Conservation (phyloP, 2,113 vertebrate species). For the Brachypteracias leptosomus region DNA sequence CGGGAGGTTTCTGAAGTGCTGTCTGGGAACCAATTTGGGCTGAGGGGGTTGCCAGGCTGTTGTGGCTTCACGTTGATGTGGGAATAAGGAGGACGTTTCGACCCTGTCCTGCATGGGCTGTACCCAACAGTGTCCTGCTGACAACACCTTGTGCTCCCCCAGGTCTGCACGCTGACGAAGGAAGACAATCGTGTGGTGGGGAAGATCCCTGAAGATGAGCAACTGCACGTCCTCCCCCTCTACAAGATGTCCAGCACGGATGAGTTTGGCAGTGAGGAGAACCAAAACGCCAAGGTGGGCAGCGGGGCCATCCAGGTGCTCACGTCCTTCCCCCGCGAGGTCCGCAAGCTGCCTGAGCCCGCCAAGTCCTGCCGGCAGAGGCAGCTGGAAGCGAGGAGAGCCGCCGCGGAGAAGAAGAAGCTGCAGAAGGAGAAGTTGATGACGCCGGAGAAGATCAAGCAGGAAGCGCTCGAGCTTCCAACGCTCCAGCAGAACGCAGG, state of each 20-base stretch:
- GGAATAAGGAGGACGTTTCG: not conserved
- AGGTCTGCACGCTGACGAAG: slow-evolving; percentile 98
- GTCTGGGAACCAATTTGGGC: fast-evolving
- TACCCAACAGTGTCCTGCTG: not conserved
- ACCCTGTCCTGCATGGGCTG: fast-evolving
- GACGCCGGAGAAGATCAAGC: slow-evolving; percentile 87
- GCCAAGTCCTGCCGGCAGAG: slow-evolving; percentile 96
- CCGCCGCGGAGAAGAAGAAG: slow-evolving; percentile 92
- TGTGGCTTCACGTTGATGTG: fast-evolving
- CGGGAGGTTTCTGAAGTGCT: fast-evolving
- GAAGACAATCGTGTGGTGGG: slow-evolving; percentile 94
- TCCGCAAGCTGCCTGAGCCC: slow-evolving; percentile 91
- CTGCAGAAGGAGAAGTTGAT: slow-evolving; percentile 88
- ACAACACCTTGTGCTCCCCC: not conserved
- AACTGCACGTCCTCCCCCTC: slow-evolving; percentile 94
- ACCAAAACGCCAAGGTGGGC: slow-evolving; percentile 88
- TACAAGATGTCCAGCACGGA: slow-evolving; percentile 89
- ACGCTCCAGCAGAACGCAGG: slow-evolving; percentile 71
- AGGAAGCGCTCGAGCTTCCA: slow-evolving; percentile 74
- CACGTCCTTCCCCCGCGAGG: slow-evolving; percentile 89
- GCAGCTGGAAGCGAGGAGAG: slow-evolving; percentile 91
- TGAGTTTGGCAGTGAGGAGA: slow-evolving; percentile 92
- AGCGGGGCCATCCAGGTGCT: slow-evolving; percentile 95
- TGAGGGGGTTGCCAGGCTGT: not conserved
- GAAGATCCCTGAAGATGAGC: slow-evolving; percentile 89